Evolutionary conservation across 2,113 vertebrate species (phyloP).

Genomic region (Sialia sialis): DNA sequence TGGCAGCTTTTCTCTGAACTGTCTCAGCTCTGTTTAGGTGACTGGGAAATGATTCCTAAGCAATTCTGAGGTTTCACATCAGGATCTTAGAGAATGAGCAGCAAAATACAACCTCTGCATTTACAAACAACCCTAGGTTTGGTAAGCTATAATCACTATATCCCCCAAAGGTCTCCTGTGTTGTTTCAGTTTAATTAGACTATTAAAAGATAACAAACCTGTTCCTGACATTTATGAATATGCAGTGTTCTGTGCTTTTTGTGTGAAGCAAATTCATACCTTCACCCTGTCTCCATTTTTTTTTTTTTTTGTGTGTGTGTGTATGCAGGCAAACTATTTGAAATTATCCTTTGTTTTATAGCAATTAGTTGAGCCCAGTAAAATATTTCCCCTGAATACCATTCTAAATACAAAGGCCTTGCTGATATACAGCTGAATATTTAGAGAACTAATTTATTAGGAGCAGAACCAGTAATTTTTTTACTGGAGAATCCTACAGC

Average conservation of each 20-base stretch:
- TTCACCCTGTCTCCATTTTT: neutral
- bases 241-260: neutral
- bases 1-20: neutral
- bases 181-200: neutral
- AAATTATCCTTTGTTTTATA: slow-evolving; percentile 8
- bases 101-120: neutral
- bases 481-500: slow-evolving; percentile 1
- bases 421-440: neutral
- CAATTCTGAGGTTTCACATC: neutral
- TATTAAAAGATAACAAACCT: neutral
- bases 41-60: neutral
- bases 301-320: neutral
- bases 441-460: slow-evolving; percentile 49
- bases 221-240: neutral
- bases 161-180: neutral
- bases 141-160: neutral
- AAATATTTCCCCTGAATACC: neutral
- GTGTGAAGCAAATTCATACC: neutral
- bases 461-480: slow-evolving; percentile 31
- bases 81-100: neutral
- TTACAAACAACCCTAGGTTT: neutral
- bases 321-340: neutral
- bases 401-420: neutral
- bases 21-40: neutral
- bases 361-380: neutral